Base-by-base conservation (phyloP, 2,113 vertebrate species). In the Nesoenas mayeri region DNA sequence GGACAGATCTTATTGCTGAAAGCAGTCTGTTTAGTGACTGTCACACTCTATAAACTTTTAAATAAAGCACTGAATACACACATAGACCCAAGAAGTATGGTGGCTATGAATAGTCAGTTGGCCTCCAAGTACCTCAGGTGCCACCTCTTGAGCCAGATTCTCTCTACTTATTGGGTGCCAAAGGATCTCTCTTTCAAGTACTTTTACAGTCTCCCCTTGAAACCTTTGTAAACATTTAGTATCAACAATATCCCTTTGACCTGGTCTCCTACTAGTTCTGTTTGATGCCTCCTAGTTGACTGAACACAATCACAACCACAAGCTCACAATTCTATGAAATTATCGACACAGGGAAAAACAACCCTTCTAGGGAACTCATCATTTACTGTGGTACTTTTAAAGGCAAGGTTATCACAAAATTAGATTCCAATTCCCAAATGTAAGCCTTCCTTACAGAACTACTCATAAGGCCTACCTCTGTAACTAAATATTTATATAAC, bases 401-500 rank as follows among this genome's bases (percentile, higher is more conserved):
- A 56, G 15, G 64, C 32, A 56, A 79, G 24, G 24, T 47, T 69
- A 86, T 36, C 2, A 12, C 72, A 85, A 81, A 92, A n/a, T 44
- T 69, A 64, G 34, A 69, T 75, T 69, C 34, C 24, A 9, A 44
- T 91, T 91, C 92, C 48, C 57, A 60, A 57, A 72, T 11, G 8
- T 40, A 91, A 91, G 53, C 24, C 31, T 75, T 67, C 78, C n/a
- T 79, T 65, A 67, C 36, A 69, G 22, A 95, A 72, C 9, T 51
- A 91, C 25, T 56, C 66, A 61, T 88, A 94, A 95, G 26, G 9
- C 66, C 72, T 50, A 75, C 4, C 15, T 71, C 34, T 71, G 12
- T 71, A 67, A 71, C n/a, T 75, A 95, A 89, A 26, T 67, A 92
- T 93, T 93, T 82, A 82, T 29, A 50, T 16, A 91, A 64, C 20